Evolutionary conservation across 2,888 invertebrate genomes (phyloP).

Genomic region (Synergus laeviventris): DNA sequence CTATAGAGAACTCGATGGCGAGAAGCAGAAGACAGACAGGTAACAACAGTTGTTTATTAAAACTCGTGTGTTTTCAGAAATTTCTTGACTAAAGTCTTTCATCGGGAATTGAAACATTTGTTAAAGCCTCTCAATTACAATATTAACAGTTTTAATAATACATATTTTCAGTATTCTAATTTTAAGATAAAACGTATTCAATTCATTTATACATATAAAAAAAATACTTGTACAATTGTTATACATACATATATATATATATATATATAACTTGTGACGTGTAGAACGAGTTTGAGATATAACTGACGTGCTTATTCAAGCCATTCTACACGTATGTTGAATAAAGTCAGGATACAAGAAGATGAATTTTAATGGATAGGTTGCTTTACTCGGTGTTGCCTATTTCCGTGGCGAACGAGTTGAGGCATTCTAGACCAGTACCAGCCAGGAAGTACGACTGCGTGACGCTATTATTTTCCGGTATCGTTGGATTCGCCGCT

Average conservation of each 20-base stretch:
- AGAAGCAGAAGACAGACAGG: conserved; percentile 98
- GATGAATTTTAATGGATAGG: conserved; percentile 76
- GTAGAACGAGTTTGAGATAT: too few species aligned
- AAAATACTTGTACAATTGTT: too few species aligned
- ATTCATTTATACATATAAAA: too few species aligned
- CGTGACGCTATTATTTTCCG: conserved; percentile 95
- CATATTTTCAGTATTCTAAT: too few species aligned
- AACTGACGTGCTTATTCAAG: too few species aligned
- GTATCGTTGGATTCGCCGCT: conserved; percentile 93
- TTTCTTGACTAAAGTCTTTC: neutral
- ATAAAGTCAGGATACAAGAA: neutral
- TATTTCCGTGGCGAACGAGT: conserved; percentile 95
- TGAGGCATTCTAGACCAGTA: conserved; percentile 93
- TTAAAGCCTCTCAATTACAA: too few species aligned
- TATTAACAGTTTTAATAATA: too few species aligned
- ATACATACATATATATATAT: too few species aligned
- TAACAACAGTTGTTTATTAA: conserved; percentile 75
- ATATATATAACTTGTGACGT: too few species aligned
- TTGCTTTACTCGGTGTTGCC: conserved; percentile 96
- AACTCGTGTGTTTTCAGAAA: neutral
- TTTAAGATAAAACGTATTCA: too few species aligned
- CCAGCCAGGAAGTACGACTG: conserved; percentile 92
- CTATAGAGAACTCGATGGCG: conserved; percentile 93
- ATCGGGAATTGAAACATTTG: neutral
- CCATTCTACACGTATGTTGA: too few species aligned